phyloP scores from a whole-genome alignment of 2,888 invertebrate genomes.

The Pseudeuparius sepicola region DNA sequence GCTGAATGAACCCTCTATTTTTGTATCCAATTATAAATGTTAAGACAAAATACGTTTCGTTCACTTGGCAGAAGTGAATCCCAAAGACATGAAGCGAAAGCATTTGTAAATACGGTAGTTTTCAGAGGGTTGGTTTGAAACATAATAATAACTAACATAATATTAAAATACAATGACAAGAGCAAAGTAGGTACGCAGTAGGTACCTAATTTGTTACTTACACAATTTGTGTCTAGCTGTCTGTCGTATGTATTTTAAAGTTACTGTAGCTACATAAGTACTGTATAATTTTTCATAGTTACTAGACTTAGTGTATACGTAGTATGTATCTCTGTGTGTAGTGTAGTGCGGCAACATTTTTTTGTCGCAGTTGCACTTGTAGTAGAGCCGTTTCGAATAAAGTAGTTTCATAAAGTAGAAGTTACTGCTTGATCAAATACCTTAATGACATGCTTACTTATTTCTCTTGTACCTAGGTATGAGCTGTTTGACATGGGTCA shows the following conservation, averaged over 20 bases:
- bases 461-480: no score
- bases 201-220: constrained; percentile 19
- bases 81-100: no score
- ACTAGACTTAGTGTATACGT: constrained; percentile 32
- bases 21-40: constrained; percentile 41
- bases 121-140: constrained; percentile 36
- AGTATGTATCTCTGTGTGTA: constrained; percentile 41
- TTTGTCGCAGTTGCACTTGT: constrained; percentile 41
- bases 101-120: constrained; percentile 33
- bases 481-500: no score
- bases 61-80: no score
- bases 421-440: constrained; percentile 41
- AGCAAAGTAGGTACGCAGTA: no score
- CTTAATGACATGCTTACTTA: constrained; percentile 26
- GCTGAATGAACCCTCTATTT: constrained; percentile 44
- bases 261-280: constrained; percentile 38
- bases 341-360: constrained; percentile 36
- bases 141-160: no score
- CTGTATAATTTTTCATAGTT: constrained; percentile 36
- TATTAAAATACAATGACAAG: no score
- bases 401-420: constrained; percentile 46
- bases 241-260: constrained; percentile 39
- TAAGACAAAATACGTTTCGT: constrained; percentile 31
- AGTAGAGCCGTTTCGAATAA: constrained; percentile 45
- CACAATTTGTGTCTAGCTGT: constrained; percentile 37